These are phyloP conservation scores for Caenorhabditis japonica DNA, from an alignment of 2,888 invertebrate species.

Conservation along the genomic window DNA sequence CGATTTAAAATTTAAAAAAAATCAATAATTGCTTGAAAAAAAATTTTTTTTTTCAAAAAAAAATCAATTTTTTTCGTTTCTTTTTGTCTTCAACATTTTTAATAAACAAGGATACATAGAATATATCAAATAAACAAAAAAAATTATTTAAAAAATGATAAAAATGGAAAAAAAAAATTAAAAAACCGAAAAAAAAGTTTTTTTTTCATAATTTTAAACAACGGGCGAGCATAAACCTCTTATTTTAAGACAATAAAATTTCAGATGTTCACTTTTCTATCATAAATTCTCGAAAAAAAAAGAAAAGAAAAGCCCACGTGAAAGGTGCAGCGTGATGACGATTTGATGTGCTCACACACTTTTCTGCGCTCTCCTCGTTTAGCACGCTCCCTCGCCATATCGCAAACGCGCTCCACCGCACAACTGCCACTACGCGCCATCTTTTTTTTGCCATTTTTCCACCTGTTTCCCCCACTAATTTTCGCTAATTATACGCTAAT, in stretches of 20 bases:
- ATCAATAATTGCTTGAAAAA: too few species aligned
- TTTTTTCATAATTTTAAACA: neutral
- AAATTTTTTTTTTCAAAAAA: too few species aligned
- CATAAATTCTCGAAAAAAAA: neutral
- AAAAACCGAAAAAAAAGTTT: neutral
- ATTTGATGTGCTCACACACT: neutral
- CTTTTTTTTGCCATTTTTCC: constrained; percentile 3
- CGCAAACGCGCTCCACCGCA: constrained; percentile 29
- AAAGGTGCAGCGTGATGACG: too few species aligned
- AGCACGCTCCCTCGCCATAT: constrained; percentile 10
- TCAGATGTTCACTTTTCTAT: too few species aligned
- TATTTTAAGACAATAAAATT: too few species aligned
- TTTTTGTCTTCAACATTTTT: neutral
- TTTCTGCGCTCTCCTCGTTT: constrained; percentile 11
- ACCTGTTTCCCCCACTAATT: too few species aligned
- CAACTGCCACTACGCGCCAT: constrained; percentile 17
- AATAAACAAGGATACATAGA: too few species aligned
- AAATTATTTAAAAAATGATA: constrained; percentile 1
- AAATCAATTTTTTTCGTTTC: neutral
- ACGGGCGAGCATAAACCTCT: too few species aligned
- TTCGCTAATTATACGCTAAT: too few species aligned
- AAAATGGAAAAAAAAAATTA: neutral
- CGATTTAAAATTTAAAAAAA: too few species aligned
- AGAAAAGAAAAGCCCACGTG: neutral
- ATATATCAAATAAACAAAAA: too few species aligned